Base-by-base conservation (phyloP, 1,140 invertebrate species). In the Eriosoma lanigerum region DNA sequence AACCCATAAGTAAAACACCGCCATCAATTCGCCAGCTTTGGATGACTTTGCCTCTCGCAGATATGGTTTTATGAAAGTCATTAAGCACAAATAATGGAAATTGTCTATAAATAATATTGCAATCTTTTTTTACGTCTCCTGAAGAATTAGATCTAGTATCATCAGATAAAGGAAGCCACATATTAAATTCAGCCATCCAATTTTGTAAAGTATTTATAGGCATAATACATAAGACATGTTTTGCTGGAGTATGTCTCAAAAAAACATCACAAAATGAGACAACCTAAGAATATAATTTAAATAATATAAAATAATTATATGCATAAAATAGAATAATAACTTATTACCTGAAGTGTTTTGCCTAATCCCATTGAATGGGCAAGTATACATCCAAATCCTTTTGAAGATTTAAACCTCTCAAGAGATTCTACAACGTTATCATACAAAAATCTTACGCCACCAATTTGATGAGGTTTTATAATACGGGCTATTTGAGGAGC, bases 141-240 rank as follows among this genome's bases (percentile, higher is more conserved):
- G 90, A 83, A 83, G 80, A 81, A 19, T 38, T 82, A n/a, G n/a
- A n/a, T 46, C 82, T 70, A 17, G 85, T 84, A 82, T 88, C 87
- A 38, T 87, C 87, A 29, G 88, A 86, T 68, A 81, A 54, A 6
- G 95, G 95, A 66, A 95, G 85, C 96, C 97, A 99, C 91, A 96
- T 95, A 85, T 99, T 97, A 84, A 98, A 99, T 86, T 99, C 98
- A 4, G 93, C 91, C 81, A 96, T 86, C 98, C 98, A 99, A 88
- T 99, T 99, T 87, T 99, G 97, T 75, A 99, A 88, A 2, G 97
- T 99, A 87, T 99, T 99, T 78, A 99, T 98, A 1, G 98, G 98
- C 89, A 99, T 98, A 82, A 99, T 98, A 84, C 96, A 96, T 12
- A 99, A 86, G 5, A 98, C 95, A 48, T 92, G 94, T 84, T 92